phyloP scores from a whole-genome alignment of 2,888 invertebrate genomes.

The Galeruca laticollis region DNA sequence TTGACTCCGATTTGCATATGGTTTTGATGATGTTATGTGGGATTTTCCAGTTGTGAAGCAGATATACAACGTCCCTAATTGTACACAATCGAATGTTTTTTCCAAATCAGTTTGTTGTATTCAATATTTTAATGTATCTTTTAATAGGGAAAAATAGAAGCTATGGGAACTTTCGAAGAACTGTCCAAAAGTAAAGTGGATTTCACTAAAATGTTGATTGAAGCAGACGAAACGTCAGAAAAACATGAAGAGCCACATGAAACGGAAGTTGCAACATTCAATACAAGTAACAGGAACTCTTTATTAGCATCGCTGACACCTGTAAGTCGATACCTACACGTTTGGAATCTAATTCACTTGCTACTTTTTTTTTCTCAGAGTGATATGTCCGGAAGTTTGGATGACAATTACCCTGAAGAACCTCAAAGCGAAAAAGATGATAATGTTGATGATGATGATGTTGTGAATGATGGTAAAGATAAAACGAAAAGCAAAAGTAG shows the following conservation, averaged over 20 bases:
- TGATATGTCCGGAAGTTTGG: too few species aligned
- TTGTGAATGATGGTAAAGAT: background rate
- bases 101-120: too few species aligned
- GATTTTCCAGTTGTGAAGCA: too few species aligned
- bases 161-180: slow-evolving; percentile 65
- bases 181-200: slow-evolving; percentile 56
- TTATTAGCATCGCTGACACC: background rate
- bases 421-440: too few species aligned
- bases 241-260: slow-evolving; percentile 3
- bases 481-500: slow-evolving; percentile 36
- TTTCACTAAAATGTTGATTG: slow-evolving; percentile 31
- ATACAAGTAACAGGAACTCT: background rate
- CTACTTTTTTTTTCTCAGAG: too few species aligned
- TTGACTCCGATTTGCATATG: too few species aligned
- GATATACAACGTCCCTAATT: too few species aligned
- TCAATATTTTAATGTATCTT: too few species aligned
- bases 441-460: background rate
- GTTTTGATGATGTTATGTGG: too few species aligned
- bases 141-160: slow-evolving; percentile 65
- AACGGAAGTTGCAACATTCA: background rate
- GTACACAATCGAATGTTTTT: too few species aligned
- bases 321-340: background rate
- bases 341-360: too few species aligned
- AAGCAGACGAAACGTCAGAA: slow-evolving; percentile 3
- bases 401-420: too few species aligned